Evolutionary conservation across 2,797 vertebrate genomes (phyloP).

Genomic region (Hylomyscus alleni): DNA sequence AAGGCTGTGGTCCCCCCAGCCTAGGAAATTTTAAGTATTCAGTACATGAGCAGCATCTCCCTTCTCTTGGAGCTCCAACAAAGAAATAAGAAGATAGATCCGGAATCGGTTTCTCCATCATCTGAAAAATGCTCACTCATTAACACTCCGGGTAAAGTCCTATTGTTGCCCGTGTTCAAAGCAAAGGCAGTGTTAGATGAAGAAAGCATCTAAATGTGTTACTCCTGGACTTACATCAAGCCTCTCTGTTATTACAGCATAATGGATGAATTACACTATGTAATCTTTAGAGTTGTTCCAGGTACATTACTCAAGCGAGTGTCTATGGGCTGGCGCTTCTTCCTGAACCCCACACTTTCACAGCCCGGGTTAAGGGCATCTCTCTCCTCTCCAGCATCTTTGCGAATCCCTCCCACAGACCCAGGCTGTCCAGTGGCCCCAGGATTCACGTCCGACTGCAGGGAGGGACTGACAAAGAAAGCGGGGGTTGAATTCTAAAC

Average conservation of each 20-base stretch:
- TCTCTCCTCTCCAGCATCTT: neutral
- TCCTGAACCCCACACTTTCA: neutral
- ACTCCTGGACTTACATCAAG: conserved; percentile 34
- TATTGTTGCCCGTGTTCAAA: conserved; percentile 9
- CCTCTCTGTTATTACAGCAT: neutral
- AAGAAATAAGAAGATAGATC: conserved; percentile 27
- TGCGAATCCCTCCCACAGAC: conserved; percentile 26
- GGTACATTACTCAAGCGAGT: neutral
- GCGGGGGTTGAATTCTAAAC: conserved; percentile 24
- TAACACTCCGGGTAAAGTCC: neutral
- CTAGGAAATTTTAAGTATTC: conserved; percentile 37
- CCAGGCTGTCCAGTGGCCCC: neutral
- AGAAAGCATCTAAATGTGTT: neutral
- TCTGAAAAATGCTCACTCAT: conserved; percentile 15
- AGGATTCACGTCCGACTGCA: neutral
- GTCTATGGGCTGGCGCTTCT: neutral
- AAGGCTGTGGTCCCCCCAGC: neutral
- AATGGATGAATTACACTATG: conserved; percentile 22
- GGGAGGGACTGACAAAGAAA: neutral
- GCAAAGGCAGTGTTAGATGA: neutral
- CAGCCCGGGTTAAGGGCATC: neutral
- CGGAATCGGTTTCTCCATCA: conserved; percentile 25
- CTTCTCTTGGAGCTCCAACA: neutral
- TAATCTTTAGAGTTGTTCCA: conserved; percentile 36
- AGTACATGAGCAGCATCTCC: neutral